Percentiles rank a stretch among this genome's conserved stretches.
These are phyloP conservation scores for Cladopsammia gracilis DNA, from an alignment of 64 coral and sea anemone species.

Conservation along the genomic window DNA sequence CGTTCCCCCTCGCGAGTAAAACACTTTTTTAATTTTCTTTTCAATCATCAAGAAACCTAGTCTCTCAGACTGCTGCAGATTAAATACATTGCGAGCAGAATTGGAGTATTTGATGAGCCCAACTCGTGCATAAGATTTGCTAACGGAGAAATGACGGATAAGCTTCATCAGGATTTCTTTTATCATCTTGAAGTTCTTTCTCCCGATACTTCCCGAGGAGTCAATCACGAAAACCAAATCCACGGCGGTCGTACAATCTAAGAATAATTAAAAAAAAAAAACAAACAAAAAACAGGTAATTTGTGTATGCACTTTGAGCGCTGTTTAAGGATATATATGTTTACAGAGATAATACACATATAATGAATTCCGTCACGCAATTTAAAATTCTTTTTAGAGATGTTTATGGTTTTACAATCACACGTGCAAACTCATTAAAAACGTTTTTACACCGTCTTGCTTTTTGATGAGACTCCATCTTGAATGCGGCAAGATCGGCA, in stretches of 20 bases:
- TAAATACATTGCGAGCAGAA: background rate
- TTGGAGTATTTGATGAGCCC: slow-evolving; percentile 8
- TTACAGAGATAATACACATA: too few species aligned
- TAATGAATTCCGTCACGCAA: too few species aligned
- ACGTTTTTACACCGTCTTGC: too few species aligned
- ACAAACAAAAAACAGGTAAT: background rate
- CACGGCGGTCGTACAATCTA: slow-evolving; percentile 47
- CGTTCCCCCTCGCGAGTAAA: background rate
- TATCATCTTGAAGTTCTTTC: slow-evolving; percentile 3
- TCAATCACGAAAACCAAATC: slow-evolving; percentile 63
- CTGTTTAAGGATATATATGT: too few species aligned
- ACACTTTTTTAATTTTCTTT: background rate
- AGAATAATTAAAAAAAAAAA: background rate
- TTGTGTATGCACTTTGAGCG: too few species aligned
- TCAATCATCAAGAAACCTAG: background rate
- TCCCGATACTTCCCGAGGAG: slow-evolving; percentile 71
- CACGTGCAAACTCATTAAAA: too few species aligned
- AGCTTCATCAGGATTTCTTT: slow-evolving; percentile 20
- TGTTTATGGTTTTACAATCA: too few species aligned
- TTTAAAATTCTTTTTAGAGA: too few species aligned
- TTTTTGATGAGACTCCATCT: too few species aligned
- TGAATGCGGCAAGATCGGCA: too few species aligned
- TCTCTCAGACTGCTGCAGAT: background rate
- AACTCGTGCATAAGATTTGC: background rate
- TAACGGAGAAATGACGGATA: slow-evolving; percentile 40